Evolutionary conservation across 30 jellyfish, hydroid and myxozoan genomes (phyloP).

Genomic region (Calvadosia cruxmelitensis): DNA sequence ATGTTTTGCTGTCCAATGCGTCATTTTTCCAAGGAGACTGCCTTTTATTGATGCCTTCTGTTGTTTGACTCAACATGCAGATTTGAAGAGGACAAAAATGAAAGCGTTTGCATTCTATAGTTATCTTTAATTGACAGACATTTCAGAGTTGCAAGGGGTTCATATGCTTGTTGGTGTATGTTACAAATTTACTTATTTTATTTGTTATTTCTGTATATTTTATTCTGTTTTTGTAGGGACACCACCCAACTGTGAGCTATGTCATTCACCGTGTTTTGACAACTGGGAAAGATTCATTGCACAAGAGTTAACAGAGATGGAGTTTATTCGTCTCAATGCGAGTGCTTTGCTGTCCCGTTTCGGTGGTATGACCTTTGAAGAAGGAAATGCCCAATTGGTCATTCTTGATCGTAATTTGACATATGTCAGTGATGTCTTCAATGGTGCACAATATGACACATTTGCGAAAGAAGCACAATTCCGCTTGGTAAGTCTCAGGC

Average conservation of each 20-base stretch:
- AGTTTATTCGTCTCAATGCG: slow-evolving; percentile 31
- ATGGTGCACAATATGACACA: slow-evolving; percentile 83
- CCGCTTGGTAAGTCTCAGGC: slow-evolving; percentile 63
- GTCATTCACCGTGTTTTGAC: slow-evolving; percentile 82
- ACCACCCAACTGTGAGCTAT: slow-evolving; percentile 82
- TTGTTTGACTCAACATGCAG: no score
- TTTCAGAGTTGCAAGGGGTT: no score
- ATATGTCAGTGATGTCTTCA: slow-evolving; percentile 43
- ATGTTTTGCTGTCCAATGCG: not conserved
- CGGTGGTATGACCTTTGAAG: slow-evolving; percentile 61
- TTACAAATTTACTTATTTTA: no score
- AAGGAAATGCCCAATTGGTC: slow-evolving; percentile 21
- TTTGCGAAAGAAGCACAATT: slow-evolving; percentile 60
- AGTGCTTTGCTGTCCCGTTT: slow-evolving; percentile 43
- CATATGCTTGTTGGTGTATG: no score
- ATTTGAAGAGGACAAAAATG: no score
- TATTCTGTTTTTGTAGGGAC: slow-evolving; percentile 50
- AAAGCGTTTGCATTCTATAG: no score
- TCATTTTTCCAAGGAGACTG: not conserved
- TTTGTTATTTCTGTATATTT: no score
- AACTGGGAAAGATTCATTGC: slow-evolving; percentile 81
- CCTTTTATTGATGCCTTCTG: not conserved
- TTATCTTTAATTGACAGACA: no score
- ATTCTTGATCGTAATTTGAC: slow-evolving; percentile 48
- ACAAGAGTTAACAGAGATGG: slow-evolving; percentile 44